Evolutionary conservation across 2,888 invertebrate species (phyloP).

Genomic region (Drosophila setosimentum): DNA sequence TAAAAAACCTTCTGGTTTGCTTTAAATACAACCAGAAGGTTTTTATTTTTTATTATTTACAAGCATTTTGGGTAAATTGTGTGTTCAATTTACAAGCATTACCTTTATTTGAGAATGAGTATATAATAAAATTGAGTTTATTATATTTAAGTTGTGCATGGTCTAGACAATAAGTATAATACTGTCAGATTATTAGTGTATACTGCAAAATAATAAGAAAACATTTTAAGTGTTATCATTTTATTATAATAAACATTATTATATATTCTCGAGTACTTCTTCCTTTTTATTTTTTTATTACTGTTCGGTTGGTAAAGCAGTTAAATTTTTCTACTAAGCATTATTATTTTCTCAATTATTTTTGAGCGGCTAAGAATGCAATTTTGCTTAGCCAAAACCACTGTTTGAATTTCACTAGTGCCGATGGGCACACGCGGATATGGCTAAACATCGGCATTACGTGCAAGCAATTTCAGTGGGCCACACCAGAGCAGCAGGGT

Average conservation of each 20-base stretch:
- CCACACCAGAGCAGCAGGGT: conserved; percentile 25
- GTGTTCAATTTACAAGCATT: not conserved
- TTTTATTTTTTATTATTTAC: too few species aligned
- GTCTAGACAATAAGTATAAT: not conserved
- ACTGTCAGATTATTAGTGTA: not conserved
- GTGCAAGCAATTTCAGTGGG: conserved; percentile 63
- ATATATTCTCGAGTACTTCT: not conserved
- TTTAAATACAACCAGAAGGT: too few species aligned
- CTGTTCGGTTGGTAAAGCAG: not conserved
- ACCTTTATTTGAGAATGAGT: not conserved
- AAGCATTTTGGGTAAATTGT: too few species aligned
- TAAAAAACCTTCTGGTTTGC: not conserved
- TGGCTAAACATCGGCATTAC: conserved; percentile 73
- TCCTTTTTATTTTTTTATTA: not conserved
- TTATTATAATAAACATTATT: not conserved
- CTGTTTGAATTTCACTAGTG: conserved; percentile 58
- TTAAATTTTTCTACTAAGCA: conserved; percentile 6
- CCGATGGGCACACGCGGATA: conserved; percentile 61
- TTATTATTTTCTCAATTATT: conserved; percentile 45
- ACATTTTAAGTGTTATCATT: not conserved
- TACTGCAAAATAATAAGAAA: not conserved
- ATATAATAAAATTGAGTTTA: not conserved
- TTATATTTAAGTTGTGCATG: not conserved
- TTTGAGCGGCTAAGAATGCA: conserved; percentile 41
- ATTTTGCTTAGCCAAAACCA: conserved; percentile 25